These are phyloP conservation scores for Bibio marci DNA, from an alignment of 2,888 invertebrate species.

Conservation along the genomic window DNA sequence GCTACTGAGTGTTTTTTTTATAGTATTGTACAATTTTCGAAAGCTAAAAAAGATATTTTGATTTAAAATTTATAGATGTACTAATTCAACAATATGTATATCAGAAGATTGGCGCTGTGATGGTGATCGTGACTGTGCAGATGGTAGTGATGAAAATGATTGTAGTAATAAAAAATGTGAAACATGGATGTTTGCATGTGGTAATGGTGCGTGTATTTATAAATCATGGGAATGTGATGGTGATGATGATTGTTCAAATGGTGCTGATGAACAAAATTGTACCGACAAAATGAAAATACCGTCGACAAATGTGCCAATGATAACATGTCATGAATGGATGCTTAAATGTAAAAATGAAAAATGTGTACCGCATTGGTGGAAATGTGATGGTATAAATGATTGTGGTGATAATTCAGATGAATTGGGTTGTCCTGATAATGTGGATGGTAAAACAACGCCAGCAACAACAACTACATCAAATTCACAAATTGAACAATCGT, in stretches of 20 bases:
- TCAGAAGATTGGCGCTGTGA: conserved; percentile 61
- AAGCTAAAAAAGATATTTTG: too few species aligned
- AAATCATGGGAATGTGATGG: conserved; percentile 45
- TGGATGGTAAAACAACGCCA: conserved; percentile 12
- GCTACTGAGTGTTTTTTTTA: too few species aligned
- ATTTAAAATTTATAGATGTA: too few species aligned
- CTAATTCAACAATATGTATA: too few species aligned
- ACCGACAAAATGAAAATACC: conserved; percentile 22
- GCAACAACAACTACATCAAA: conserved; percentile 19
- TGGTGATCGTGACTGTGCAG: conserved; percentile 52
- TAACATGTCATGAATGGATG: conserved; percentile 57
- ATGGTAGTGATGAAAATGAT: conserved; percentile 49
- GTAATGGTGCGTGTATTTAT: conserved; percentile 36
- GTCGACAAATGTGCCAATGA: conserved; percentile 15
- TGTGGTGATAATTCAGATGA: conserved; percentile 47
- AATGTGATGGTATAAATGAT: conserved; percentile 59
- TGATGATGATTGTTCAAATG: conserved; percentile 51
- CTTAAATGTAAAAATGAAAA: conserved; percentile 51
- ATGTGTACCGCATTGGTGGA: conserved; percentile 66
- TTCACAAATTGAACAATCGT: conserved; percentile 10
- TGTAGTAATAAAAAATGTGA: conserved; percentile 45
- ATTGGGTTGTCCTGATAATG: conserved; percentile 33
- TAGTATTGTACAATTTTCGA: too few species aligned
- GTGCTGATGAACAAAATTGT: conserved; percentile 56
- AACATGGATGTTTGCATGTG: conserved; percentile 55